Base-by-base conservation (phyloP, 2,888 invertebrate genomes). In the Cosmia trapezina region DNA sequence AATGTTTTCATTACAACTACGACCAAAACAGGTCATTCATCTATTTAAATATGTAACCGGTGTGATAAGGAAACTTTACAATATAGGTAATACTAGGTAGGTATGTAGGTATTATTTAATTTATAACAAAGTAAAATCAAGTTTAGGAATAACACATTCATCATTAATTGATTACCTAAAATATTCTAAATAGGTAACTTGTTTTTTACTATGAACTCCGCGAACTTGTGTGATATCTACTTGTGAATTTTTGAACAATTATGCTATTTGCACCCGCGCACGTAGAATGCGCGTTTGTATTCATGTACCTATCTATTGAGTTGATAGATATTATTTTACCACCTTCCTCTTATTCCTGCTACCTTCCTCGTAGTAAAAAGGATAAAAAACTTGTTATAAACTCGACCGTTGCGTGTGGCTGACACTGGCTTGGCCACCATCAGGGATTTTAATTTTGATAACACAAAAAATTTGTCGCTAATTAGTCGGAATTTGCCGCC, bases 51-150 rank as follows among this genome's bases (percentile, higher is more conserved):
- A 63, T 6, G 17, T 43, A 47, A 47, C 8, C 17, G 41, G 37
- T 60, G 28, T 54, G 81, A 74, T 81, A 84, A 81, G 69, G 59
- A 73, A 75, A 65, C 14, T 54, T 51, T 45, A 45, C 12, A 49
- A 60, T 41, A 54, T 33, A 54, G 28, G 28, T n/a, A n/a, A 59
- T 45, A 22, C 2, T 37, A 12, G 8, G 6, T 33, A 54, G 28
- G 28, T 28, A 28, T 1, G 28, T 57, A n/a, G 17, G 12, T 72
- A 62, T n/a, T 57, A 14, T 17, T 9, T 33, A n/a, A 33, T 17
- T n/a, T 33, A 17, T 63, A 19, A 28, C 14, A 37, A 59, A 53
- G 14, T 49, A 53, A 63, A 49, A 51, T 53, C 19, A 37, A 53
- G 51, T 67, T 43, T 65, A 22, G 45, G 22, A 53, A 53, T 12